Percentiles rank a stretch among this genome's conserved stretches.
Conservation (phyloP, 2,113 vertebrate genomes). For the Serilophus lunatus region DNA sequence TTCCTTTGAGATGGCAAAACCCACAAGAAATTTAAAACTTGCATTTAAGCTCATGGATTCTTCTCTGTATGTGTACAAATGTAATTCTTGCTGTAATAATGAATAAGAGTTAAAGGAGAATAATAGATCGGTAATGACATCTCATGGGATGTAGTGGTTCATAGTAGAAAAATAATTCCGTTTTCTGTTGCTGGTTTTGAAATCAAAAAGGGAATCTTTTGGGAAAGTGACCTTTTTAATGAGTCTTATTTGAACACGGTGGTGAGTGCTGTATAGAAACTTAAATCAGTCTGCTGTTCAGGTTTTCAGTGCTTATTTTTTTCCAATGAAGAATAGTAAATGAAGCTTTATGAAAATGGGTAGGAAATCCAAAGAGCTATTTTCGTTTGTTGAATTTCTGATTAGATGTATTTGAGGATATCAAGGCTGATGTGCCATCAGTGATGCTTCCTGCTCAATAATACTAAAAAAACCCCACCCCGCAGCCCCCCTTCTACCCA, state of each 20-base stretch:
- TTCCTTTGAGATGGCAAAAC: background rate
- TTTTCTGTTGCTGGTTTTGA: constrained; percentile 19
- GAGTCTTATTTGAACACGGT: background rate
- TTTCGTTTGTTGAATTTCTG: background rate
- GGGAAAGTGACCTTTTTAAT: constrained; percentile 36
- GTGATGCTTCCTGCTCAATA: background rate
- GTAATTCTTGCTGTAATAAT: background rate
- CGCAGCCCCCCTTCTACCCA: background rate
- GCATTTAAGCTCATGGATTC: background rate
- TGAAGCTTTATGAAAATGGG: background rate
- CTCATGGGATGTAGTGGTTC: background rate
- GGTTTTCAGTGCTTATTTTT: background rate
- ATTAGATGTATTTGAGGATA: background rate
- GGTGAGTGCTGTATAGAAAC: background rate
- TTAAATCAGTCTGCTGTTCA: background rate
- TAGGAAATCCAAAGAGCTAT: background rate
- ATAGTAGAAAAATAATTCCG: background rate
- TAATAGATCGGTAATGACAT: constrained; percentile 34
- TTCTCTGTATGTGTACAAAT: background rate
- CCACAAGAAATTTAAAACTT: background rate
- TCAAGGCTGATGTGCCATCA: background rate
- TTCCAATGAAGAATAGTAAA: background rate
- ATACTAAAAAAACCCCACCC: background rate
- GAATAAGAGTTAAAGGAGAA: background rate
- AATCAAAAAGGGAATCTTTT: constrained; percentile 14